Conservation (phyloP, 2,113 vertebrate species). For the Nycticryphes semicollaris region DNA sequence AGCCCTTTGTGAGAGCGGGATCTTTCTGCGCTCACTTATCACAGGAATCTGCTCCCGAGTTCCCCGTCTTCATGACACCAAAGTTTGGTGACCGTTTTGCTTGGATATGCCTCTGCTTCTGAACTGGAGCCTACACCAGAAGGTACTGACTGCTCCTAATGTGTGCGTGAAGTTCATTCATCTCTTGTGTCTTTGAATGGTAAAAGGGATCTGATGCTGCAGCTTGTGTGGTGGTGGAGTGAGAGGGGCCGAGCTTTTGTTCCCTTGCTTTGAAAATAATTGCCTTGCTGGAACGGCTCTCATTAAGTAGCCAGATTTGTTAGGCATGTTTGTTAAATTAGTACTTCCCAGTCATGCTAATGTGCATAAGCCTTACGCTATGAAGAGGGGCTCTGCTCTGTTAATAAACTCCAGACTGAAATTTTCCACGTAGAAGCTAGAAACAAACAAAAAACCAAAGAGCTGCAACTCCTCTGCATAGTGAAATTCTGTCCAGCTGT, state of each 20-base stretch:
- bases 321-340: background rate
- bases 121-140: constrained; percentile 13
- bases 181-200: accelerated
- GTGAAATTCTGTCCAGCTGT: background rate
- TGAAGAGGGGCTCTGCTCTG: background rate
- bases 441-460: background rate
- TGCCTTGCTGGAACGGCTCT: background rate
- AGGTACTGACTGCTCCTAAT: constrained; percentile 4
- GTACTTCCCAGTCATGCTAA: background rate
- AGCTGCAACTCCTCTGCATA: background rate
- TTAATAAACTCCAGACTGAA: constrained; percentile 14
- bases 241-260: background rate
- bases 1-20: background rate
- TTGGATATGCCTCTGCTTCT: constrained; percentile 4
- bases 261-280: background rate
- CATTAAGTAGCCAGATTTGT: background rate
- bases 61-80: accelerated
- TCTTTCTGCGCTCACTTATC: background rate
- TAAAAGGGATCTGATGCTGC: background rate
- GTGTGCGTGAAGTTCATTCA: background rate
- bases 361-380: background rate
- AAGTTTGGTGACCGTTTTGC: background rate
- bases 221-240: accelerated
- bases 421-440: background rate
- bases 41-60: background rate